Evolutionary conservation across 2,797 vertebrate species (phyloP), one percentile per base, ranked within the genome.

Genomic region (Pogoniulus pusillus): DNA sequence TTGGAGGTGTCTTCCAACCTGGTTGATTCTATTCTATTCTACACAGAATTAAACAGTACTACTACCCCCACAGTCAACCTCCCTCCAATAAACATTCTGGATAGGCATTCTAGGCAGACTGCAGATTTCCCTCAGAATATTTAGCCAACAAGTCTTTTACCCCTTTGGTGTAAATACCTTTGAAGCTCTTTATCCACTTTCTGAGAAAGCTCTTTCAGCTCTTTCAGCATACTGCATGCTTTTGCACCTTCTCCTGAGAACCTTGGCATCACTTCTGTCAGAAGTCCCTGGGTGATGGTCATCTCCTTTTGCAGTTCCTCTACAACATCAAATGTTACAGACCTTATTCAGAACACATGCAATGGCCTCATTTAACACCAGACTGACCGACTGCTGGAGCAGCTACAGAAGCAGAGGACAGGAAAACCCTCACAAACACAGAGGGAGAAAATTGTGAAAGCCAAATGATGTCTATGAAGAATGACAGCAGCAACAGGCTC

Each of bases 141-240:
- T 51, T 37, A 80, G 23, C 3, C 37, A 84, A 29, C 0, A 1
- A 62, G 9, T 29, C 62, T 88, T 82, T n/a, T 26, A 82, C 10
- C 6, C 8, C 18, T 3, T 7, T 59, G 53, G 30, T 87, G 26
- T 16, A 69, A 94, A 32, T 97, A 99, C 99, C 98, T 97, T 29
- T 95, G 94, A 54, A 99, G 96, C 68, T 98, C 97, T 87, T 97
- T 43, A 91, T 97, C 96, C 90, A 98, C 95, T 19, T 97, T 93
- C 30, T 89, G 90, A 19, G 97, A 96, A 29, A 92, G 29, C 8
- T 85, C 96, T 89, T 98, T 96, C 24, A 98, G 96, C 24, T 98
- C 96, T 20, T 68, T 92, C 22, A 98, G 95, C 54, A 95, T 93
- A 22, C 89, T 90, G 5, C 96, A 74, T 34, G 87, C 78, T 78